Evolutionary conservation across 2,888 invertebrate genomes (phyloP), one percentile per base, ranked within the genome.

Genomic region (Catocala nupta): DNA sequence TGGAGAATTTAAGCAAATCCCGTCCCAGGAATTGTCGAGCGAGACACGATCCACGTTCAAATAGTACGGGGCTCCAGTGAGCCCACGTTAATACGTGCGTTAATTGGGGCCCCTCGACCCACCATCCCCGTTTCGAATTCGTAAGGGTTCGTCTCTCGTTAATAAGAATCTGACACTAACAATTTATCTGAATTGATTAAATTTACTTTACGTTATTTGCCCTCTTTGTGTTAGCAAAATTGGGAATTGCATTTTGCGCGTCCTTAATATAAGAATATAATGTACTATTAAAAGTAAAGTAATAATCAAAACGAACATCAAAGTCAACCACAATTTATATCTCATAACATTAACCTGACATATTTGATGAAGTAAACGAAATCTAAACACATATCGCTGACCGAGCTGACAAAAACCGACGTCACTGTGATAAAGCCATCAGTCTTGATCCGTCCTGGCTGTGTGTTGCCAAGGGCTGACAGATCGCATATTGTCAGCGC

Each of bases 401-500:
- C 76, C 71, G 62, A 61, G 56, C 58, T 62, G 51, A 66, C 61
- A 75, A 75, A 75, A 76, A 73, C 53, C 61, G 48, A 45, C 42
- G 82, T 78, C 83, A 77, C 80, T 73, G 73, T 75, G 72, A 78
- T 80, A 78, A 73, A 77, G 76, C 78, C 79, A 87, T 87, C 82
- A 78, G 78, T 86, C 85, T 87, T 85, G 82, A 81, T 87, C 82
- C 80, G 71, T 78, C 75, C 73, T 67, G 66, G 63, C 67, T 74
- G 70, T 75, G 67, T 77, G 71, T 71, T 66, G 65, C 75, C 62
- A 62, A 57, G 71, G 73, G 79, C 83, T 86, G 89, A 89, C 88
- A 87, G 85, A 86, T 84, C 83, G 85, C 81, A 84, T 87, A 88
- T 87, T 91, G 90, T 90, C 91, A 86, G 84, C 82, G 67, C 67